Conservation (phyloP, 2,113 vertebrate genomes). For the Leuciscus idus region DNA sequence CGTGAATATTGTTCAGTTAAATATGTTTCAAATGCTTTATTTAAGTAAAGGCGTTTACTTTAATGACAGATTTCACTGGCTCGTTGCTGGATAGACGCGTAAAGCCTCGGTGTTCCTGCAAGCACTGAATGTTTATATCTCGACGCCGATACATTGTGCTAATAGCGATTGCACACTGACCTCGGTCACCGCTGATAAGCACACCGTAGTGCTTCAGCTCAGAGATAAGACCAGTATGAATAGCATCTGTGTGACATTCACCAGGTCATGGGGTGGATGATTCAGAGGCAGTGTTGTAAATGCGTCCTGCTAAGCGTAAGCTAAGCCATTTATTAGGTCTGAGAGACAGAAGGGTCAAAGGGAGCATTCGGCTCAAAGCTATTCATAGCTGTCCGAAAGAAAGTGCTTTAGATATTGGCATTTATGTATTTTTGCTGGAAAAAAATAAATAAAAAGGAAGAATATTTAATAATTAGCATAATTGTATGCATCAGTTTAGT, state of each 20-base stretch:
- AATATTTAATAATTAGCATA: background rate
- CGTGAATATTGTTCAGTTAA: background rate
- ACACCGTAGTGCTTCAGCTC: background rate
- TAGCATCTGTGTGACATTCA: background rate
- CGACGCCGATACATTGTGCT: background rate
- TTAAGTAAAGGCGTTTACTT: background rate
- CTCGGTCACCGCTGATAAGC: background rate
- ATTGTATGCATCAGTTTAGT: background rate
- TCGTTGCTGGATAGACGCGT: background rate
- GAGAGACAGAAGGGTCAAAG: background rate
- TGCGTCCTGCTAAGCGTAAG: background rate
- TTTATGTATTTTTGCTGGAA: too few relatives aligned
- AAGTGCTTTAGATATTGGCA: background rate
- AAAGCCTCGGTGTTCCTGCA: background rate
- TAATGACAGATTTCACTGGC: background rate
- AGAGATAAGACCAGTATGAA: background rate
- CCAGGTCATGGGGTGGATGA: background rate
- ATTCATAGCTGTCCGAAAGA: background rate
- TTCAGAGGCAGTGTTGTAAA: background rate
- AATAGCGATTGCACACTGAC: background rate
- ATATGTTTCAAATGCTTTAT: background rate
- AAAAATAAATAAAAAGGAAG: background rate
- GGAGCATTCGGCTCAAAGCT: background rate
- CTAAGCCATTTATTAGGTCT: slow-evolving; percentile 9
- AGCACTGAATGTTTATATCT: background rate